These are phyloP conservation scores for Rhagium mordax DNA, from an alignment of 2,888 invertebrate genomes.

Conservation along the genomic window DNA sequence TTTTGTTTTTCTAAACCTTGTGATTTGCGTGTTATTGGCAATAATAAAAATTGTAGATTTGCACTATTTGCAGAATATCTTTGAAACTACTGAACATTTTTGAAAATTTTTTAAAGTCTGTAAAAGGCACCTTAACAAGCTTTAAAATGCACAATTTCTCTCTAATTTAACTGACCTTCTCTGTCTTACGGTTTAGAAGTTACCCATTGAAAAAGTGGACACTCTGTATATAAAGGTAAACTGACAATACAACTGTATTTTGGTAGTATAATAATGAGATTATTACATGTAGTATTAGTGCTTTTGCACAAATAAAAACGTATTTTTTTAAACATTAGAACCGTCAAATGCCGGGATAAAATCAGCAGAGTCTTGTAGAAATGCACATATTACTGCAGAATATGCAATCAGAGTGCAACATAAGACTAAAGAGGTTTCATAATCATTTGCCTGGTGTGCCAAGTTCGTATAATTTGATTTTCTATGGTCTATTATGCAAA, in stretches of 20 bases:
- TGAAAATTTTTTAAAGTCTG: too few relatives aligned
- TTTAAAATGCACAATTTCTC: too few relatives aligned
- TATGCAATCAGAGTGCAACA: constrained; percentile 14
- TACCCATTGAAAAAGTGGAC: too few relatives aligned
- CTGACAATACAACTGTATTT: not conserved
- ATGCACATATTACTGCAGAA: constrained; percentile 6
- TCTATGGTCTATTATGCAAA: not conserved
- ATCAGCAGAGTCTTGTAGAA: not conserved
- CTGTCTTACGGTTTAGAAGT: too few relatives aligned
- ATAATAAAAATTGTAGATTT: too few relatives aligned
- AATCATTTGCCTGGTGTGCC: not conserved
- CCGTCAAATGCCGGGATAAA: not conserved
- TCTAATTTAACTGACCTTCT: too few relatives aligned
- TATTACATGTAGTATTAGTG: not conserved
- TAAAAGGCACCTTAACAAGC: too few relatives aligned
- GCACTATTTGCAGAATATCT: too few relatives aligned
- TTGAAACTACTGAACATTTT: too few relatives aligned
- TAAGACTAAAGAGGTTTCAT: constrained; percentile 12
- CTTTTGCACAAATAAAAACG: not conserved
- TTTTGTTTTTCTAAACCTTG: too few relatives aligned
- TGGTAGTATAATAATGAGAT: not conserved
- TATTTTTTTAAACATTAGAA: not conserved
- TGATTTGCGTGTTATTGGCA: too few relatives aligned
- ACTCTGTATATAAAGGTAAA: too few relatives aligned
- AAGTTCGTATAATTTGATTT: not conserved